Conservation (phyloP, 1,140 invertebrate genomes). For the Bombus waltoni region DNA sequence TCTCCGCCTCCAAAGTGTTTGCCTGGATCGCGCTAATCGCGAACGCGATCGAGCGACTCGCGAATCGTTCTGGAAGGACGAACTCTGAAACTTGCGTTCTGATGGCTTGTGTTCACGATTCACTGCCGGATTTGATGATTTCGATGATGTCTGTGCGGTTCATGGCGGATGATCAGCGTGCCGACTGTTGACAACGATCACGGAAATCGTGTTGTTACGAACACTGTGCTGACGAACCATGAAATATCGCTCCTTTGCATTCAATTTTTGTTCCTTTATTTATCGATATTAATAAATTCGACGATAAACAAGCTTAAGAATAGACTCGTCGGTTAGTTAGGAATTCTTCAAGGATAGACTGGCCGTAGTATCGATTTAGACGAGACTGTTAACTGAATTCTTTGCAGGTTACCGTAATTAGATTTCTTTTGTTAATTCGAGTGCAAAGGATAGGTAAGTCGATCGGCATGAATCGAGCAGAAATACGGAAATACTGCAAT, state of each 20-base stretch:
- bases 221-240: background rate
- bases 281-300: background rate
- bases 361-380: no score
- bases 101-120: constrained; percentile 14
- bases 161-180: constrained; percentile 17
- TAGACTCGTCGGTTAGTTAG: background rate
- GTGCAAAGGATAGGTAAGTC: background rate
- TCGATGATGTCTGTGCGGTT: constrained; percentile 28
- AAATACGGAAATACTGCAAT: background rate
- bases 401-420: background rate
- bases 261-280: background rate
- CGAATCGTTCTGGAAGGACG: background rate
- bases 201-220: constrained; percentile 14
- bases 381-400: no score
- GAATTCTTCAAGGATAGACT: background rate
- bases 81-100: background rate
- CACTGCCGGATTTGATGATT: constrained; percentile 22
- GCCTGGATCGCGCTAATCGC: constrained; percentile 1
- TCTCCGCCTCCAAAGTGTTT: background rate
- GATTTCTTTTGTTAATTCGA: background rate
- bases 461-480: background rate
- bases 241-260: background rate
- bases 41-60: background rate
- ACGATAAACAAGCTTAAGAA: background rate
- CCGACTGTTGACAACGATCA: constrained; percentile 28